Percentiles rank a stretch among this genome's conserved stretches.
These are phyloP conservation scores for Apotomis betuletana DNA, from an alignment of 2,888 invertebrate species.

Conservation along the genomic window DNA sequence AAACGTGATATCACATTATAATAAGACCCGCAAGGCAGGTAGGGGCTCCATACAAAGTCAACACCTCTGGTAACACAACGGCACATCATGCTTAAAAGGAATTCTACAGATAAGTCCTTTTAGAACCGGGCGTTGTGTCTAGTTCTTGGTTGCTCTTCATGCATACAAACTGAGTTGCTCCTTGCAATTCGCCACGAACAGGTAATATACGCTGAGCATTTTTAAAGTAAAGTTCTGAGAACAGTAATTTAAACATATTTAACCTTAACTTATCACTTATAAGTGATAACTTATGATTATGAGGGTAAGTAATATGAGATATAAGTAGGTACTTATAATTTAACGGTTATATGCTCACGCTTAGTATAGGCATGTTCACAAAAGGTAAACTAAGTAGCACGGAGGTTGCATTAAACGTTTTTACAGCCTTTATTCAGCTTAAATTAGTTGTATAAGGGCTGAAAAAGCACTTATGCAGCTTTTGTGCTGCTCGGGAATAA, in stretches of 20 bases:
- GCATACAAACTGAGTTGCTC: conserved; percentile 20
- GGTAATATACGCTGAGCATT: neutral
- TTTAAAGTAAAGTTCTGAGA: conserved; percentile 1
- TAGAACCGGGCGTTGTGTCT: neutral
- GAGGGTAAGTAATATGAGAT: too few relatives aligned
- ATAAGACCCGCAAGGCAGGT: conserved; percentile 9
- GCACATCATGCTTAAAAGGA: neutral
- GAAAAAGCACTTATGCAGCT: too few relatives aligned
- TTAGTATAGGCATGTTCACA: too few relatives aligned
- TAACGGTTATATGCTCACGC: too few relatives aligned
- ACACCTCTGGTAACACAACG: neutral
- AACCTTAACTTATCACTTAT: neutral
- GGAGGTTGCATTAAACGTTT: too few relatives aligned
- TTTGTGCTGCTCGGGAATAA: too few relatives aligned
- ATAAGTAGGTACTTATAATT: too few relatives aligned
- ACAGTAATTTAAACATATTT: neutral
- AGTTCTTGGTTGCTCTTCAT: conserved; percentile 10
- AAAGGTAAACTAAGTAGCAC: too few relatives aligned
- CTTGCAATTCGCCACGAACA: neutral
- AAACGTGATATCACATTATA: conserved; percentile 18
- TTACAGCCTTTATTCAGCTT: too few relatives aligned
- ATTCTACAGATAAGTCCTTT: neutral
- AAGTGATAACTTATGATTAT: too few relatives aligned
- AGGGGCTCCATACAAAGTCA: conserved; percentile 16
- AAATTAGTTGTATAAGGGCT: too few relatives aligned